These are phyloP conservation scores for Patagioenas fasciata DNA, from an alignment of 2,113 vertebrate species.

Conservation along the genomic window DNA sequence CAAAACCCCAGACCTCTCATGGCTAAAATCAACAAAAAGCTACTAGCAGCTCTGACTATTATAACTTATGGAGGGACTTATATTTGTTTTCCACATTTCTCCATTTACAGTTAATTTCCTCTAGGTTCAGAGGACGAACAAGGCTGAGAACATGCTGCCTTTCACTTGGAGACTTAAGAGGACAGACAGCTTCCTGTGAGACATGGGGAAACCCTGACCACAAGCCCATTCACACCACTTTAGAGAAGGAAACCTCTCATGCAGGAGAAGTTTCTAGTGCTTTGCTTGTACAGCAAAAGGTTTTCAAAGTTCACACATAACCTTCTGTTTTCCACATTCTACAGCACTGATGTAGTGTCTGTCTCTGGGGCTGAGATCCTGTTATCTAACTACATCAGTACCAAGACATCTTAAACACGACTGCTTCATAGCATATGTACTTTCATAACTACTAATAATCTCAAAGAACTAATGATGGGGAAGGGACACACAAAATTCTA, in stretches of 20 bases:
- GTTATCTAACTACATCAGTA: not conserved
- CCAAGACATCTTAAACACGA: not conserved
- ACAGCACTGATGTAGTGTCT: too few relatives aligned
- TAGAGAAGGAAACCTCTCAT: not conserved
- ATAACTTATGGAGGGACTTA: not conserved
- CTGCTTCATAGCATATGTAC: not conserved
- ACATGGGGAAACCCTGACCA: not conserved
- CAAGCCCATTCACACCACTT: fast-evolving
- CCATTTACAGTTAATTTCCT: not conserved
- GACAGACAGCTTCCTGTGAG: not conserved
- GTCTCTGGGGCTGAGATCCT: not conserved
- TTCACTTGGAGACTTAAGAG: not conserved
- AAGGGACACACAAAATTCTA: not conserved
- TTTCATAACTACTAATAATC: not conserved
- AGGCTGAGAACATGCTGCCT: not conserved
- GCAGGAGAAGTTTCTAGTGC: not conserved
- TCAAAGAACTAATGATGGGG: not conserved
- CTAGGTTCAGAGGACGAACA: not conserved
- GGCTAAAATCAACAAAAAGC: not conserved
- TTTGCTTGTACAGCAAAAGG: not conserved
- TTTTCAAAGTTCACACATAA: not conserved
- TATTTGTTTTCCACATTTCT: not conserved
- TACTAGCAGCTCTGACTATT: not conserved
- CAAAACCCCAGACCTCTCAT: not conserved
- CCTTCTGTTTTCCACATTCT: not conserved